phyloP scores from a whole-genome alignment of 1,140 invertebrate genomes.

The Danaus melanippus region DNA sequence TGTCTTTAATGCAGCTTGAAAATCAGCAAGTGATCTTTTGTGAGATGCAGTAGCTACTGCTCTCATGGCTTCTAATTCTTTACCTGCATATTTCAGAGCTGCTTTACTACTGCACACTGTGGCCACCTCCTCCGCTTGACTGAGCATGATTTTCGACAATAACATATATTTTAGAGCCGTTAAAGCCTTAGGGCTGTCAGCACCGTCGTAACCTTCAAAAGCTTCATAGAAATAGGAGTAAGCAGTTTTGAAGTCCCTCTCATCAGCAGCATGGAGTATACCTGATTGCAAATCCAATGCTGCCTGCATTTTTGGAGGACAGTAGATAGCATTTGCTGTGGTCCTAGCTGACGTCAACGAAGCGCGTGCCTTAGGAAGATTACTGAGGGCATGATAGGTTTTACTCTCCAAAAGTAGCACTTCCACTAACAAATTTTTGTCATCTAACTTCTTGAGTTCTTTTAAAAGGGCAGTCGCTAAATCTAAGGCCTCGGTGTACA shows the following conservation, averaged over 20 bases:
- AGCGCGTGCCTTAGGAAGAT: constrained; percentile 96
- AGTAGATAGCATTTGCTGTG: constrained; percentile 99
- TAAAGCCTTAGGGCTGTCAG: constrained; percentile 92
- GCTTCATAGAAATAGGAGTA: constrained; percentile 99
- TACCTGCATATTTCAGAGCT: constrained; percentile 95
- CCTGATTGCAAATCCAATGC: constrained; percentile 98
- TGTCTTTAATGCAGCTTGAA: constrained; percentile 84
- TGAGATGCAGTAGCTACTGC: constrained; percentile 96
- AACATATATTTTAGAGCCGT: constrained; percentile 99
- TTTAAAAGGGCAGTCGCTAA: constrained; percentile 89
- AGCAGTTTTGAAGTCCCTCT: constrained; percentile 99
- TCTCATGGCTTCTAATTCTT: constrained; percentile 98
- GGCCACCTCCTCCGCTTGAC: constrained; percentile 95
- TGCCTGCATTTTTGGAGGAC: constrained; percentile 98
- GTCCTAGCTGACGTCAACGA: constrained; percentile 98
- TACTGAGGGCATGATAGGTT: constrained; percentile 97
- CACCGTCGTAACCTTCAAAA: constrained; percentile 98
- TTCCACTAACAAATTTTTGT: constrained; percentile 98
- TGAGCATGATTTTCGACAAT: constrained; percentile 98
- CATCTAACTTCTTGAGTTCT: constrained; percentile 99
- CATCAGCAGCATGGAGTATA: constrained; percentile 98
- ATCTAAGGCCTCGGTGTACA: constrained; percentile 89
- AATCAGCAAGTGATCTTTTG: constrained; percentile 96
- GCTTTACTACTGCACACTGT: constrained; percentile 97
- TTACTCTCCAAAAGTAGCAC: constrained; percentile 98